Evolutionary conservation across 2,888 invertebrate genomes (phyloP), one percentile per base, ranked within the genome.

Genomic region (Apodemia mormo): DNA sequence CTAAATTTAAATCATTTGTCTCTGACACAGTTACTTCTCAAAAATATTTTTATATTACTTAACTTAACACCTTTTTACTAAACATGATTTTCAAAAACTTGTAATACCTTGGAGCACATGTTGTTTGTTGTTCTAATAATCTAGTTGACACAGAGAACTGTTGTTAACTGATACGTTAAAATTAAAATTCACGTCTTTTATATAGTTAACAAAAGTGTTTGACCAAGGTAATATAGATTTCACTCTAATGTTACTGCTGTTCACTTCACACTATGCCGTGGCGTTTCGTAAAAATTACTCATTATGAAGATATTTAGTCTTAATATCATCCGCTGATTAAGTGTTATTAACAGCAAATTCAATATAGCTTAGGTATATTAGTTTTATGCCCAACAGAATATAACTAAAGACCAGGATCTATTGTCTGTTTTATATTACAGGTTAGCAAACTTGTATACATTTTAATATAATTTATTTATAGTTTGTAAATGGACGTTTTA

Each of bases 211-310:
- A 85, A 85, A 81, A 74, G 82, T 85, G 79, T 74, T 74, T 73
- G 79, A 79, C 83, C 90, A 92, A 91, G 90, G 90, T 86, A 83
- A 91, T 84, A 82, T 83, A 80, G 88, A 86, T 91, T 90, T 90
- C 90, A 82, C 88, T 85, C 76, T 84, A 84, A 85, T 80, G 73
- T 76, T 80, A 80, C 78, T 84, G 82, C 83, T 83, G 81, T 84
- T 83, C 76, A 77, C 76, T 75, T 79, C 79, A 79, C 69, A 67
- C 65, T 72, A 66, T 68, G 61, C 49, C 66, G 61, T 45, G 22
- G 45, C 22, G 49, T 8, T 68, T 82, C 81, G 82, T 76, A 79
- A 73, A 58, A 54, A 69, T 72, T 72, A 68, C 69, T 73, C 71
- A 65, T 68, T 68, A 52, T 22, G n/a, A 7, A 52, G 52, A n/a